Base-by-base conservation (phyloP, 1,140 invertebrate genomes). In the Drosophila melanica region DNA sequence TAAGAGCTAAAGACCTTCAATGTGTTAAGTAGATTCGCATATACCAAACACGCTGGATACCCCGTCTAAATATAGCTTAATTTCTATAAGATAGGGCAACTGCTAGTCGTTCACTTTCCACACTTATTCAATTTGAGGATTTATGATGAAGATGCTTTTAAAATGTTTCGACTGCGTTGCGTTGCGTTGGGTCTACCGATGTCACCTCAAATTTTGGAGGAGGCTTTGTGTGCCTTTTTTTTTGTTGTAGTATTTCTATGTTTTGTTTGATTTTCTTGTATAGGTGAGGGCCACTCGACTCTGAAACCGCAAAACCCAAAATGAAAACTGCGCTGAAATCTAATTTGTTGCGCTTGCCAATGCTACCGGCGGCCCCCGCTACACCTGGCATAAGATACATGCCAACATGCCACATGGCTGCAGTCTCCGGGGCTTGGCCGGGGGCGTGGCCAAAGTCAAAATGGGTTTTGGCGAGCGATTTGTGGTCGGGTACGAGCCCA, bases 81-180 rank as follows among this genome's bases (percentile, higher is more conserved):
- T n/a, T n/a, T 27, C 20, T 27, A 2, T 27, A 9, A 50, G n/a
- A 23, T 11, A 55, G 53, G 35, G 44, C 58, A 58, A 33, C 16
- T 14, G 4, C 12, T 3, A 58, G 48, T 58, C 64, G 37, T 10
- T 41, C 23, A 60, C 7, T 1, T 30, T n/a, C 4, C 12, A 16
- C 39, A 30, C 14, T 16, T 18, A 35, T 67, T 37, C 79, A 73
- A 68, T 86, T 67, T 85, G 62, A 59, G 79, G 75, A 86, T 79
- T 87, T 86, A 79, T 87, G 81, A 87, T 81, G 79, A 81, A 87
- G 81, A 87, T 87, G 79, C 82, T 86, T 87, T 86, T 81, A 81
- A 86, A 87, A 79, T 68, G 79, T 76, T 79, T 66, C 67, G 59
- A 69, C 66, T 76, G 64, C 57, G 65, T 50, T 69, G 55, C 59